These are phyloP conservation scores for Nannobrachium achirus DNA, from an alignment of 2,113 vertebrate species.

Conservation along the genomic window DNA sequence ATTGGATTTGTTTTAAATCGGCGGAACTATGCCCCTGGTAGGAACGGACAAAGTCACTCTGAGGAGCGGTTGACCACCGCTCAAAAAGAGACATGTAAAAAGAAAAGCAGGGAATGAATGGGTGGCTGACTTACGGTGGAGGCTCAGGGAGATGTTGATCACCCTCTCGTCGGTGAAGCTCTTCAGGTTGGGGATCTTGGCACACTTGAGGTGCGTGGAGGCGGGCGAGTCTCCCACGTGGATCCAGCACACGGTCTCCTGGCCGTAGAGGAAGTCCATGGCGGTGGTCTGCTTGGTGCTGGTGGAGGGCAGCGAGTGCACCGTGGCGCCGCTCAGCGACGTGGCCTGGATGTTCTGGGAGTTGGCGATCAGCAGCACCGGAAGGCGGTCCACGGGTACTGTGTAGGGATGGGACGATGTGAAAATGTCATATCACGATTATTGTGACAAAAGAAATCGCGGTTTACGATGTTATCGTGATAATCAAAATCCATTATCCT, in stretches of 20 bases:
- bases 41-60: too few relatives aligned
- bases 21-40: too few relatives aligned
- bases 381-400: conserved; percentile 91
- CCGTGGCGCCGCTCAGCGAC: conserved; percentile 86
- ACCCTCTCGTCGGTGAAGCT: conserved; percentile 89
- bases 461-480: too few relatives aligned
- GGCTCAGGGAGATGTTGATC: conserved; percentile 96
- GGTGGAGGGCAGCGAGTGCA: conserved; percentile 88
- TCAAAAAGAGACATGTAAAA: too few relatives aligned
- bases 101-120: too few relatives aligned
- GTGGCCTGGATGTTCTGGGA: conserved; percentile 97
- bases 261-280: conserved; percentile 95
- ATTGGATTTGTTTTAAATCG: too few relatives aligned
- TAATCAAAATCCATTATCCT: too few relatives aligned
- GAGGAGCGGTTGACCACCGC: too few relatives aligned
- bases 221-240: conserved; percentile 89
- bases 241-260: conserved; percentile 97
- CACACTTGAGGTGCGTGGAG: conserved; percentile 92
- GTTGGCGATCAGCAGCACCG: conserved; percentile 93
- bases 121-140: conserved; percentile 99
- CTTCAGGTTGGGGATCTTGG: conserved; percentile 93
- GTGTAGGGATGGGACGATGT: conserved; percentile 12
- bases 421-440: too few relatives aligned
- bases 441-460: too few relatives aligned
- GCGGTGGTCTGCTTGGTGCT: conserved; percentile 96